Percentiles rank a stretch among this genome's conserved stretches.
phyloP scores from a whole-genome alignment of 2,888 invertebrate genomes.

The Dione juno region DNA sequence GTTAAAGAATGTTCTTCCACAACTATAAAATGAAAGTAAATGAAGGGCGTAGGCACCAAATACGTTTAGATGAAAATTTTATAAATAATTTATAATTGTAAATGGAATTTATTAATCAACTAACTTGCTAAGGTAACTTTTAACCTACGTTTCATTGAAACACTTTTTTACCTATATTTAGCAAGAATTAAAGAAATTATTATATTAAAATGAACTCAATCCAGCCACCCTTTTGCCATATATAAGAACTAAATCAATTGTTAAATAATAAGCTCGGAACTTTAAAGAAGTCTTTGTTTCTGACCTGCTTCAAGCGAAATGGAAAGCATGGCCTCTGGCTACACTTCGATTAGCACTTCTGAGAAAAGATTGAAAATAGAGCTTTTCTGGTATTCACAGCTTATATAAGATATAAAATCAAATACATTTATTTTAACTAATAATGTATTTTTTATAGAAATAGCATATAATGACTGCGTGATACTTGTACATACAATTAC shows the following conservation, averaged over 20 bases:
- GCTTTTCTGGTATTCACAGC: neutral
- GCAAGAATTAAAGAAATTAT: no score
- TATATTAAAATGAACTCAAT: no score
- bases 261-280: neutral
- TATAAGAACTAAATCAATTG: neutral
- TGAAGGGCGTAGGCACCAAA: neutral
- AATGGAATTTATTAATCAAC: slow-evolving; percentile 7
- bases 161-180: no score
- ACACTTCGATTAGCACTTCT: slow-evolving; percentile 30
- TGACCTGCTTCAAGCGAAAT: slow-evolving; percentile 30
- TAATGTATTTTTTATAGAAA: no score
- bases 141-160: no score
- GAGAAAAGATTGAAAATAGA: slow-evolving; percentile 24
- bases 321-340: slow-evolving; percentile 22
- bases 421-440: neutral
- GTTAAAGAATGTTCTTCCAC: neutral
- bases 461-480: no score
- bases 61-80: slow-evolving; percentile 12
- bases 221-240: no score
- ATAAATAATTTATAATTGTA: neutral
- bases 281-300: slow-evolving; percentile 2
- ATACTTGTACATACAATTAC: no score
- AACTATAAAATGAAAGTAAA: slow-evolving; percentile 16
- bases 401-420: neutral
- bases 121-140: neutral